Evolutionary conservation across 2,797 vertebrate species (phyloP).

Genomic region (Mormyrus hasselquistii): DNA sequence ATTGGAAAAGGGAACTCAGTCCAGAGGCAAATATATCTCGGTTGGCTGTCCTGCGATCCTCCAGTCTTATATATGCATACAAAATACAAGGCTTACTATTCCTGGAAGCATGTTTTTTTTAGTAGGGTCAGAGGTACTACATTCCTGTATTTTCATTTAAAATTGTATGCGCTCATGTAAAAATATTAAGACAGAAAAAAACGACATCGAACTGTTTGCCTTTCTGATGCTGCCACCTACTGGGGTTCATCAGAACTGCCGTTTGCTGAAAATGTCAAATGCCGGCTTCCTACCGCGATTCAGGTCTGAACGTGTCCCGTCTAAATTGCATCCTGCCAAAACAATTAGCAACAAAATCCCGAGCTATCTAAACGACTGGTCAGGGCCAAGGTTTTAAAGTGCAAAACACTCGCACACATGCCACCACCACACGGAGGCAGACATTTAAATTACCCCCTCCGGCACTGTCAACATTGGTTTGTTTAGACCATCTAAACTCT

Average conservation of each 20-base stretch:
- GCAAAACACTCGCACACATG: background rate
- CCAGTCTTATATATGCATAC: background rate
- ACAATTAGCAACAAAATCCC: background rate
- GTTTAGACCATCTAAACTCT: background rate
- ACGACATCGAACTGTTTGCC: background rate
- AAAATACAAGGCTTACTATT: constrained; percentile 5
- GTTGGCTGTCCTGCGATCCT: background rate
- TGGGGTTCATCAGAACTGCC: background rate
- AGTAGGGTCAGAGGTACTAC: background rate
- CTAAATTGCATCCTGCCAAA: constrained; percentile 4
- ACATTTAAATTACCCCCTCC: constrained; percentile 9
- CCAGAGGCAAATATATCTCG: background rate
- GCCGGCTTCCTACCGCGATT: background rate
- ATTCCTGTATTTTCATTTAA: background rate
- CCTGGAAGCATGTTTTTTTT: background rate
- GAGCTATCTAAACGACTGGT: background rate
- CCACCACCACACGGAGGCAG: background rate
- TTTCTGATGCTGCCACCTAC: background rate
- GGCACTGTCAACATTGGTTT: background rate
- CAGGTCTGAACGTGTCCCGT: background rate
- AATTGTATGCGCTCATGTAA: background rate
- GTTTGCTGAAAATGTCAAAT: background rate
- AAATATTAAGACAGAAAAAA: background rate
- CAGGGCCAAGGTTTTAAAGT: background rate
- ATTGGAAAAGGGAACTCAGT: background rate